A percentile compares a stretch with the other conserved stretches of the same genome.
Evolutionary conservation across 2,797 vertebrate genomes (phyloP).

Genomic region (Centroberyx gerrardi): DNA sequence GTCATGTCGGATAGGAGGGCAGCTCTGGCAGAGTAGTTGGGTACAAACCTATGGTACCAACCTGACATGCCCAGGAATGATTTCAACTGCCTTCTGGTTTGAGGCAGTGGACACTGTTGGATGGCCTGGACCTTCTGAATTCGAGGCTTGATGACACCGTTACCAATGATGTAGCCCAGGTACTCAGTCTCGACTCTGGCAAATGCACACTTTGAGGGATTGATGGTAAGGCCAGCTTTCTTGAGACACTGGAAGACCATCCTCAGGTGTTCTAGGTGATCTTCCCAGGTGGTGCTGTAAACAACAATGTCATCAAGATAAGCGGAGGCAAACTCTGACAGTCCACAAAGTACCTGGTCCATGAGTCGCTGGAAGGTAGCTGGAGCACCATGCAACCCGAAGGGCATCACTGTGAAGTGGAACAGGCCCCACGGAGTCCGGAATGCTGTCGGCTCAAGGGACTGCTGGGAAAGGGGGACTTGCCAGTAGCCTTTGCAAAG

Average conservation of each 20-base stretch:
- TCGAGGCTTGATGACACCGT: no score
- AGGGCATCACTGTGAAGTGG: no score
- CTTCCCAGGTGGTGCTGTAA: neutral
- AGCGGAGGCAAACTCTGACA: no score
- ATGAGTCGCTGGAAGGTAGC: no score
- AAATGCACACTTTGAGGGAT: slow-evolving; percentile 1
- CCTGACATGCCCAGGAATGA: neutral
- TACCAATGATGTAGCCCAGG: neutral
- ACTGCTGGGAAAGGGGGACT: neutral
- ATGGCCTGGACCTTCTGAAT: neutral
- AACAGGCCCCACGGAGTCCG: no score
- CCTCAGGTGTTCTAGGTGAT: neutral
- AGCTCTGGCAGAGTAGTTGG: neutral
- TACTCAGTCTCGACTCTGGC: neutral
- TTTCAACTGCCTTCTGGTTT: neutral
- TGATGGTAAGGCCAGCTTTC: neutral
- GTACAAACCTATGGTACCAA: neutral
- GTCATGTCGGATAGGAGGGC: neutral
- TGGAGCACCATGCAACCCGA: no score
- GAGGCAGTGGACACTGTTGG: neutral
- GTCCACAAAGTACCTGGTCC: no score
- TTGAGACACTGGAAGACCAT: neutral
- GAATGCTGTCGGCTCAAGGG: no score
- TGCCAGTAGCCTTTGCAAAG: neutral
- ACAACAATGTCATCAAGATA: no score